Percentiles rank a stretch among this genome's conserved stretches.
Evolutionary conservation across 2,797 vertebrate species (phyloP).

Genomic region (Geotrypetes seraphini): DNA sequence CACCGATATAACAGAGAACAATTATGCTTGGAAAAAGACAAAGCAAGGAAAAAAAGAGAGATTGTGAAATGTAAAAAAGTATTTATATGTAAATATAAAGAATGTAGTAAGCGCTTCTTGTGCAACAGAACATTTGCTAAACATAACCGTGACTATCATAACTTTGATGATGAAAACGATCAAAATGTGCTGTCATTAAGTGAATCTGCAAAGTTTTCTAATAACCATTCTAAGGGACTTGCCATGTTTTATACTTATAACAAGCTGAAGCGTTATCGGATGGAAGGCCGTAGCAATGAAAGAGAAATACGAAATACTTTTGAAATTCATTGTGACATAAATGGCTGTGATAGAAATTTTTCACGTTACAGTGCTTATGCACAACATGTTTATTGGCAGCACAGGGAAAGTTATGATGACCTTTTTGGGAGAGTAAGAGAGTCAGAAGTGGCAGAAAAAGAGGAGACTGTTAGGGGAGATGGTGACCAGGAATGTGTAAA

Average conservation of each 20-base stretch:
- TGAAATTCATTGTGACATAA: conserved; percentile 74
- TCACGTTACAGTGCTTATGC: conserved; percentile 70
- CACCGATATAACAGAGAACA: conserved; percentile 90
- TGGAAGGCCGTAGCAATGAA: conserved; percentile 53
- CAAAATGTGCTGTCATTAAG: conserved; percentile 50
- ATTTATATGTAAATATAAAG: conserved; percentile 67
- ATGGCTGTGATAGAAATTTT: conserved; percentile 78
- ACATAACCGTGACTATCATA: conserved; percentile 62
- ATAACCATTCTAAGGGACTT: conserved; percentile 74
- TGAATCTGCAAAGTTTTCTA: conserved; percentile 64
- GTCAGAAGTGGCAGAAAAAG: conserved; percentile 74
- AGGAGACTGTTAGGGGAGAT: conserved; percentile 54
- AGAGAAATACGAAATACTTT: conserved; percentile 56
- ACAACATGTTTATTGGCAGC: conserved; percentile 76
- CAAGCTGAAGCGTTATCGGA: conserved; percentile 77
- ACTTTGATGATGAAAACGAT: conserved; percentile 47
- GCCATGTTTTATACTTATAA: conserved; percentile 82
- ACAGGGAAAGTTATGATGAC: conserved; percentile 73
- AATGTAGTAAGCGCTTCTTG: conserved; percentile 67
- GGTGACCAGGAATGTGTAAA: conserved; percentile 40
- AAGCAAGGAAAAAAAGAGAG: conserved; percentile 68
- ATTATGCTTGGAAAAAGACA: conserved; percentile 80
- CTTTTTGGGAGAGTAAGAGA: conserved; percentile 75
- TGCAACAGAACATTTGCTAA: conserved; percentile 60
- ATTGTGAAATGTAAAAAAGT: conserved; percentile 63